A percentile compares a stretch with the other conserved stretches of the same genome.
These are phyloP conservation scores for Todiramphus saurophagus DNA, from an alignment of 2,113 vertebrate species.

Conservation along the genomic window DNA sequence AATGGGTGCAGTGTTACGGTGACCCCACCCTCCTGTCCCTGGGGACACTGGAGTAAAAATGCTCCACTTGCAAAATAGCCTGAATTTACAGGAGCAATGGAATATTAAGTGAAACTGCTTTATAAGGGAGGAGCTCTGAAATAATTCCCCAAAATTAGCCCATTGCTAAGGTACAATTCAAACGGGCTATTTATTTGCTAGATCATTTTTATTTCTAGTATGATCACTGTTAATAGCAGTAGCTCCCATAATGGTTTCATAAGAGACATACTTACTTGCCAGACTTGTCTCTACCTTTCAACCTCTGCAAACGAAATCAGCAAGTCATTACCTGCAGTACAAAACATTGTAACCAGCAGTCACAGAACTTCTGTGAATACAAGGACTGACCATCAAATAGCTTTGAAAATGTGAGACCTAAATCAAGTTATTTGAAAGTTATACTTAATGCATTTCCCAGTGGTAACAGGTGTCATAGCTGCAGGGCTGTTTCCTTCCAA, in stretches of 20 bases:
- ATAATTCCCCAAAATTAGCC: background rate
- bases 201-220: background rate
- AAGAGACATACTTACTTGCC: background rate
- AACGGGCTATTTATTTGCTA: background rate
- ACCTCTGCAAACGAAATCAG: background rate
- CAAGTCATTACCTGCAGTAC: background rate
- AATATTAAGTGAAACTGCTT: background rate
- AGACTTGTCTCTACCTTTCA: background rate
- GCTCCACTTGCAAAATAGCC: background rate
- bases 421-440: background rate
- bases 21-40: background rate
- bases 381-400: background rate
- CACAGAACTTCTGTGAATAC: background rate
- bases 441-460: constrained; percentile 81
- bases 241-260: background rate
- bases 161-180: background rate
- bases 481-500: constrained; percentile 70
- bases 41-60: background rate
- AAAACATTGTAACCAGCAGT: background rate
- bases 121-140: background rate
- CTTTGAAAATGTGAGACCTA: background rate
- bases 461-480: constrained; percentile 78
- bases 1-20: background rate
- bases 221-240: background rate
- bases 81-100: background rate